Evolutionary conservation across 2,797 vertebrate genomes (phyloP).

Genomic region (Pitangus sulphuratus): DNA sequence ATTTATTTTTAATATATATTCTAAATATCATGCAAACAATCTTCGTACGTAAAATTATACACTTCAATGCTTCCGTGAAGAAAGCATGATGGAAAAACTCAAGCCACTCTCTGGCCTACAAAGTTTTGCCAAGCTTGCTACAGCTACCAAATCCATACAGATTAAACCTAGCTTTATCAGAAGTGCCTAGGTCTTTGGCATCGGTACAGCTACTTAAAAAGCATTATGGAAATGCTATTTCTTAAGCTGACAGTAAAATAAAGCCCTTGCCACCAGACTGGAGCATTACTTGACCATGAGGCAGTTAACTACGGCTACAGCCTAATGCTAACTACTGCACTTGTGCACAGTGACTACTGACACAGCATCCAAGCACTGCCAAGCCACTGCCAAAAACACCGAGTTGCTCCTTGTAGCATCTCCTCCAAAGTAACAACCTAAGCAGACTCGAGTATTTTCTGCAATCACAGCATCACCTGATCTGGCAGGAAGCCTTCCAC

Average conservation of each 20-base stretch:
- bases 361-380: neutral
- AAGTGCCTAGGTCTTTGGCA: neutral
- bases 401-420: neutral
- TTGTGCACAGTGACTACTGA: neutral
- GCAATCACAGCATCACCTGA: conserved; percentile 7
- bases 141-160: neutral
- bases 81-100: neutral
- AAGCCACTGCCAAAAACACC: neutral
- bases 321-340: neutral
- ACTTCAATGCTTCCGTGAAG: neutral
- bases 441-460: neutral
- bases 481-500: neutral
- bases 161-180: neutral
- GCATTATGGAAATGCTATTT: neutral
- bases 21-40: neutral
- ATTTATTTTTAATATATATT: neutral
- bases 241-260: neutral
- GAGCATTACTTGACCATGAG: neutral
- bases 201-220: neutral
- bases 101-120: neutral
- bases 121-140: neutral
- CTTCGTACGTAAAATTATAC: neutral
- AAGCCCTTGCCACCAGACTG: neutral
- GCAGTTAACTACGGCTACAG: neutral
- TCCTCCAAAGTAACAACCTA: neutral